Conservation (phyloP, 2,113 vertebrate species). For the Malaclemys terrapin region DNA sequence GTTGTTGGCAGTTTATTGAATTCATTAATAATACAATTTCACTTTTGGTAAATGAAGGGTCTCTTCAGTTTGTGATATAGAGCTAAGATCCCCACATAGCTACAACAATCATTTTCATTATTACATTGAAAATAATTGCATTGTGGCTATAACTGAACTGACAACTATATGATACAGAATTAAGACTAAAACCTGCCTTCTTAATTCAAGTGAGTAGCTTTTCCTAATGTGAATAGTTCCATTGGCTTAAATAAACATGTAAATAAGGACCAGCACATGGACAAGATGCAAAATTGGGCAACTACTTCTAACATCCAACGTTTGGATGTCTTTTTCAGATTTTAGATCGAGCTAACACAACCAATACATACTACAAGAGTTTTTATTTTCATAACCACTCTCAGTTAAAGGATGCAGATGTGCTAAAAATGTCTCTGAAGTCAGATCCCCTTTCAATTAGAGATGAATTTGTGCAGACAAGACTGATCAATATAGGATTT, state of each 20-base stretch:
- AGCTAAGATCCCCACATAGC: neutral
- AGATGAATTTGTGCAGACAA: neutral
- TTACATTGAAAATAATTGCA: neutral
- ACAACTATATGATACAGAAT: neutral
- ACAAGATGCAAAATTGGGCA: neutral
- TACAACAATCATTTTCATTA: neutral
- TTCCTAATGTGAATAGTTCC: neutral
- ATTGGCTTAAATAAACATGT: neutral
- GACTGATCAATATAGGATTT: neutral
- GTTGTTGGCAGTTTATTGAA: constrained; percentile 43
- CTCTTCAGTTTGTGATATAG: constrained; percentile 16
- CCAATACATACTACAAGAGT: neutral
- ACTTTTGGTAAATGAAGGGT: constrained; percentile 14
- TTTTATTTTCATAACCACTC: constrained; percentile 8
- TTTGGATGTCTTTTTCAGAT: neutral
- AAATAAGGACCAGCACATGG: neutral
- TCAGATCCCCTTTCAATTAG: neutral
- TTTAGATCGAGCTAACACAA: neutral
- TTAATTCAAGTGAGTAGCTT: neutral
- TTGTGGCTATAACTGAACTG: neutral
- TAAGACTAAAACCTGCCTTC: neutral
- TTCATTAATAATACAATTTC: constrained; percentile 43
- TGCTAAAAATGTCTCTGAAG: constrained; percentile 7
- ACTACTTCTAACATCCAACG: constrained; percentile 21
- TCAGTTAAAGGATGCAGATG: neutral